Conservation (phyloP, 2,113 vertebrate genomes). For the Irena cyanogastra region DNA sequence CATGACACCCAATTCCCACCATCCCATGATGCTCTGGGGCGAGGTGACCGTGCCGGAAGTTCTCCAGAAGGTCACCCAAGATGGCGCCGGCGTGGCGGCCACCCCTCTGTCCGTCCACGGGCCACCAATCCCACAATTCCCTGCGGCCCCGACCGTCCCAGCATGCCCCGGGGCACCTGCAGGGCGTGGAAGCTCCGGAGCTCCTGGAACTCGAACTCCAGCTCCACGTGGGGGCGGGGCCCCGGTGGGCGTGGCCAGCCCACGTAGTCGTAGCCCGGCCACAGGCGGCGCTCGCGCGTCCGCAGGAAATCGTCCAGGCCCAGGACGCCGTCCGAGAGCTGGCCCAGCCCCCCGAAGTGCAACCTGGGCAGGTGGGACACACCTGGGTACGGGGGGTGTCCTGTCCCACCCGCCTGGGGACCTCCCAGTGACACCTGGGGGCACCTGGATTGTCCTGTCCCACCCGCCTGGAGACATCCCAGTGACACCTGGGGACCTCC, state of each 20-base stretch:
- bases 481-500: not conserved
- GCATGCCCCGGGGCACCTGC: not conserved
- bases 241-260: not conserved
- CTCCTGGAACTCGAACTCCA: not conserved
- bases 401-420: not conserved
- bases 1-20: not conserved
- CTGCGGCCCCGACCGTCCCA: not conserved
- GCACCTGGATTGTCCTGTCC: rapidly evolving
- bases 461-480: not conserved
- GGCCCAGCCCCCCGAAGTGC: not conserved
- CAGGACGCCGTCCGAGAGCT: not conserved
- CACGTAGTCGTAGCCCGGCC: not conserved
- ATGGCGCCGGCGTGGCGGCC: not conserved
- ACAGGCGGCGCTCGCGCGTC: not conserved
- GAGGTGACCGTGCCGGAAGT: not conserved
- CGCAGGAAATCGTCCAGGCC: not conserved
- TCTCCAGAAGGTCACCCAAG: not conserved
- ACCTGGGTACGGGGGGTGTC: not conserved
- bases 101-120: not conserved
- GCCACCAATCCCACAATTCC: not conserved
- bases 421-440: not conserved
- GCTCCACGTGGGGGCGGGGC: not conserved
- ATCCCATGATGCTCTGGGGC: not conserved
- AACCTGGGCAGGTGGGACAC: not conserved
- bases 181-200: not conserved